A percentile compares a stretch with the other conserved stretches of the same genome.
Evolutionary conservation across 2,888 invertebrate genomes (phyloP).

Genomic region (Penaeus monodon): DNA sequence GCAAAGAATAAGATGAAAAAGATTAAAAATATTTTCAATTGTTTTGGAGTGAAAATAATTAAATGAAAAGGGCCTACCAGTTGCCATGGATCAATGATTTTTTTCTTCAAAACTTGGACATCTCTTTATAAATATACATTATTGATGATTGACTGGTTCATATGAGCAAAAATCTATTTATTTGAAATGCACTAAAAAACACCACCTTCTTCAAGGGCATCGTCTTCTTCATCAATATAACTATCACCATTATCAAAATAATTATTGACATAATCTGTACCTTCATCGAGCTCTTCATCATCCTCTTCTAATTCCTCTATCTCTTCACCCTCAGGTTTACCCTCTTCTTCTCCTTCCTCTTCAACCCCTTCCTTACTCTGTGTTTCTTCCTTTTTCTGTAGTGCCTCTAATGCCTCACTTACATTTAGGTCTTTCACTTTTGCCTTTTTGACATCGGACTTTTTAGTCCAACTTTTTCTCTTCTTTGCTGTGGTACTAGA

Average conservation of each 20-base stretch:
- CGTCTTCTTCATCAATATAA: constrained; percentile 85
- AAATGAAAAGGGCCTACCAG: too few species aligned
- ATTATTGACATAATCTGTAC: constrained; percentile 88
- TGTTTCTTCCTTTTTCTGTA: constrained; percentile 58
- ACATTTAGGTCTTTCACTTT: constrained; percentile 66
- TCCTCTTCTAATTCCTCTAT: constrained; percentile 75
- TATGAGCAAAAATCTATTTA: too few species aligned
- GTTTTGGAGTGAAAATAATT: too few species aligned
- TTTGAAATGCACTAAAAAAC: constrained; percentile 50
- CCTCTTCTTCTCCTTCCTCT: constrained; percentile 69
- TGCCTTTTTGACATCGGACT: constrained; percentile 33
- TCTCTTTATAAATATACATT: too few species aligned
- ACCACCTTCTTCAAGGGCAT: constrained; percentile 69
- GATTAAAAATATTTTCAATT: too few species aligned
- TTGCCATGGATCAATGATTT: too few species aligned
- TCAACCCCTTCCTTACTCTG: constrained; percentile 62
- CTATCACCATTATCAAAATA: constrained; percentile 91
- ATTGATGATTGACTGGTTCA: too few species aligned
- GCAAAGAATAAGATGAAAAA: too few species aligned
- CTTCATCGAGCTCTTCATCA: constrained; percentile 86
- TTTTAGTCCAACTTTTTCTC: constrained; percentile 30
- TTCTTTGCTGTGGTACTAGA: constrained; percentile 17
- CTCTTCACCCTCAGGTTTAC: constrained; percentile 75
- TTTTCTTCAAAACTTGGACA: too few species aligned
- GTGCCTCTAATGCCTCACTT: constrained; percentile 61